Base-by-base conservation (phyloP, 2,888 invertebrate species). In the Heterodera filipjevi region DNA sequence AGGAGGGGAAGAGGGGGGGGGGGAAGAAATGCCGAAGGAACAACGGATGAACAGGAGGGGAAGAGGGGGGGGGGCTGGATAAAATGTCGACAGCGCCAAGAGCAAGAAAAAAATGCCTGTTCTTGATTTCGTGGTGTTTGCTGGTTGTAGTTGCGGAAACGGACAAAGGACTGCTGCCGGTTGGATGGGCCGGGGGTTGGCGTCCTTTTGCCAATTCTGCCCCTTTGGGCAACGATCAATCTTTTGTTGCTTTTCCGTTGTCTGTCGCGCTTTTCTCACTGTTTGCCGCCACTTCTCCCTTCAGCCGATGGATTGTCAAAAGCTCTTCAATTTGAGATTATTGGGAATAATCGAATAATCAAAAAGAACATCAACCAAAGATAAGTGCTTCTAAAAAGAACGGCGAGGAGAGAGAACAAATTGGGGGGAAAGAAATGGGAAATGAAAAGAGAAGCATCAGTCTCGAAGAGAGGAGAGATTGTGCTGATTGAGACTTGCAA, bases 381-480 rank as follows among this genome's bases (percentile, higher is more conserved):
- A 59, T 22, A 59, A 59, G 59, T 59, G 59, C 59, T 59, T 59
- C 59, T 6, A 59, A 59, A 59, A 59, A 59, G 59, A 59, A n/a
- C 49, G 16, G 49, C 12, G 19, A 1, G 49, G 19, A 49, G 49
- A 16, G 3, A 19, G 5, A 39, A 39, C 39, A 39, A 39, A 39
- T 6, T 39, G 39, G 59, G n/a, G 10, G 6, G n/a, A n/a, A n/a
- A 6, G 10, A 10, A 6, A 59, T n/a, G 5, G n/a, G n/a, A 59
- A n/a, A 59, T 8, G 27, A 59, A 0, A 59, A n/a, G 3, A 59
- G 10, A 59, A 59, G 59, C n/a, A n/a, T 6, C 3, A 59, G n/a
- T 2, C 6, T 16, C 46, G 14, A 19, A 16, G 10, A 39, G 10
- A 39, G 10, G 39, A 39, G n/a, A n/a, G n/a, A n/a, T n/a, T n/a